A percentile compares a stretch with the other conserved stretches of the same genome.
Evolutionary conservation across 2,888 invertebrate species (phyloP).

Genomic region (Eucera pruinosa): DNA sequence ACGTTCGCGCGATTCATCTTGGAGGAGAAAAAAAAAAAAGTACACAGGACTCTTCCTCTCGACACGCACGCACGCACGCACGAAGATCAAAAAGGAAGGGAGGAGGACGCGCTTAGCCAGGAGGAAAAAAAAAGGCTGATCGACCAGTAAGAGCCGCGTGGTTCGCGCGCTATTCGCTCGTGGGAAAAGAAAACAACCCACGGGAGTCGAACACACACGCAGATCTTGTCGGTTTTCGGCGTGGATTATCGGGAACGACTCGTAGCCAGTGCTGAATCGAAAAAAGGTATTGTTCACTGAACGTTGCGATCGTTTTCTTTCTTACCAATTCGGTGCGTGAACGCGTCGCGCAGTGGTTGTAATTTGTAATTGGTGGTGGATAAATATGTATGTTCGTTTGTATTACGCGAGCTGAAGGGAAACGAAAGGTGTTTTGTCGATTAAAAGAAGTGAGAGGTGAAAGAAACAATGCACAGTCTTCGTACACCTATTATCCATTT

Average conservation of each 20-base stretch:
- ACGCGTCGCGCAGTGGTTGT: background rate
- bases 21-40: background rate
- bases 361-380: constrained; percentile 4
- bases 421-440: too few relatives aligned
- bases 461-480: too few relatives aligned
- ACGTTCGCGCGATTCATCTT: background rate
- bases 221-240: constrained; percentile 9
- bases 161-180: constrained; percentile 35
- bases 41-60: too few relatives aligned
- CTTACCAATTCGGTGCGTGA: too few relatives aligned
- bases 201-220: constrained; percentile 21
- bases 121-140: constrained; percentile 10
- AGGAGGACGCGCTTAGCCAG: constrained; percentile 11
- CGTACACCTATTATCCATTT: too few relatives aligned
- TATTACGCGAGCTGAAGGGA: too few relatives aligned
- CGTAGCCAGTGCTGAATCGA: constrained; percentile 17
- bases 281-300: constrained; percentile 46
- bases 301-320: background rate
- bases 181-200: constrained; percentile 21
- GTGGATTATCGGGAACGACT: constrained; percentile 33
- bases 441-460: too few relatives aligned
- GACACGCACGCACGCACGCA: too few relatives aligned
- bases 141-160: constrained; percentile 31
- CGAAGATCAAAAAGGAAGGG: constrained; percentile 17
- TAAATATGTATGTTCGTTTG: too few relatives aligned